Base-by-base conservation (phyloP, 2,113 vertebrate species). In the Paralichthys olivaceus region DNA sequence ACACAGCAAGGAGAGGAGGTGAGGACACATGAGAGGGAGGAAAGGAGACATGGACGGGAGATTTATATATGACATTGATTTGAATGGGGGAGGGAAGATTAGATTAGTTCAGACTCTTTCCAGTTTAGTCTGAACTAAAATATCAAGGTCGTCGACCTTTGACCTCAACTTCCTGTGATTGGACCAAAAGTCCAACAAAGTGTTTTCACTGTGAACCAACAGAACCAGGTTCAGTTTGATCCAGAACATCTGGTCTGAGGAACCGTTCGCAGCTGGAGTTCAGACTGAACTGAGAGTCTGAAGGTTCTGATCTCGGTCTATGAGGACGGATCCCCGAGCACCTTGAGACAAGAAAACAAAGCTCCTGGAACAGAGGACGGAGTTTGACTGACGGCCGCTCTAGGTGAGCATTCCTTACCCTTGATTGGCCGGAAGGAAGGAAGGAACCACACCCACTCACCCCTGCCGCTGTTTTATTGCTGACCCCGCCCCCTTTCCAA, bases 351-450 rank as follows among this genome's bases (percentile, higher is more conserved):
- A 22, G 60, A n/a, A n/a, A n/a, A 55, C 60, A 32, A 29, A 69
- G 56, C 23, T 53, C 55, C 28, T 78, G 4, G 3, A 76, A 66
- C 51, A 69, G 57, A 84, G 78, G 80, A 87, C 73, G 70, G 7
- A 7, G 45, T 66, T 28, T 87, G 87, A 92, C 5, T 49, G 86
- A 90, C 80, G 79, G 86, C 67, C 20, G 63, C 72, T 75, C 1
- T 45, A 68, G 40, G 70, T 37, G 76, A 75, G 68, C 81, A 85
- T 90, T 90, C 84, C 78, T 75, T 9, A 55, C 3, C 28, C 81
- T n/a, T 90, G 86, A 90, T 91, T 91, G 77, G 90, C 23, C 47
- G 62, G 83, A 85, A 89, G 80, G 86, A 87, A 61, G 61, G 37
- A 62, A 90, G 65, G 54, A 62, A 63, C 63, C 17, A 9, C 47